phyloP scores from a whole-genome alignment of 2,797 vertebrate genomes.

The Galago senegalensis region DNA sequence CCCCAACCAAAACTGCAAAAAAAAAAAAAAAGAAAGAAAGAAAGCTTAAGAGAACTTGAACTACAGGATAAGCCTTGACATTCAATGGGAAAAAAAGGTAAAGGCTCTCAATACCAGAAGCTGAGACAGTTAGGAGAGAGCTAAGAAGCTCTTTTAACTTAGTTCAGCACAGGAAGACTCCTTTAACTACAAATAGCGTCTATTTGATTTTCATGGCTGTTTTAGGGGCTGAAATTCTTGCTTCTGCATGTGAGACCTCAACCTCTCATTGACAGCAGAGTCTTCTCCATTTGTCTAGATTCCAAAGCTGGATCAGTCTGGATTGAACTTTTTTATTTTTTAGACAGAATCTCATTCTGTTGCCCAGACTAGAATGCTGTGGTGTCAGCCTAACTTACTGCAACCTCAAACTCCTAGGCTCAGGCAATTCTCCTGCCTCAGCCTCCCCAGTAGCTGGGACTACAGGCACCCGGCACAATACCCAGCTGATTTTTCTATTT shows the following conservation, averaged over 20 bases:
- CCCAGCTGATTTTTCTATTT: no score
- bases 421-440: no score
- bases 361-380: no score
- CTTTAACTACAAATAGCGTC: background rate
- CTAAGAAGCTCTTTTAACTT: background rate
- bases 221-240: background rate
- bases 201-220: background rate
- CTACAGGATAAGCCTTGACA: background rate
- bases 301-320: background rate
- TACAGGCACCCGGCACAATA: no score
- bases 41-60: conserved; percentile 21
- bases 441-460: no score
- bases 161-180: background rate
- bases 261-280: background rate
- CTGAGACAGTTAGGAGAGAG: background rate
- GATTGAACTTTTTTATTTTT: background rate
- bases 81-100: background rate
- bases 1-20: no score
- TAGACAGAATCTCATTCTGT: no score
- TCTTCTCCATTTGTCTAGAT: background rate
- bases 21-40: background rate
- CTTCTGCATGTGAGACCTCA: background rate
- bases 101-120: background rate
- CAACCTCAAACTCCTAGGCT: no score
- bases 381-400: no score